Conservation (phyloP, 1,140 invertebrate species). For the Macrotrachela quadricornifera region DNA sequence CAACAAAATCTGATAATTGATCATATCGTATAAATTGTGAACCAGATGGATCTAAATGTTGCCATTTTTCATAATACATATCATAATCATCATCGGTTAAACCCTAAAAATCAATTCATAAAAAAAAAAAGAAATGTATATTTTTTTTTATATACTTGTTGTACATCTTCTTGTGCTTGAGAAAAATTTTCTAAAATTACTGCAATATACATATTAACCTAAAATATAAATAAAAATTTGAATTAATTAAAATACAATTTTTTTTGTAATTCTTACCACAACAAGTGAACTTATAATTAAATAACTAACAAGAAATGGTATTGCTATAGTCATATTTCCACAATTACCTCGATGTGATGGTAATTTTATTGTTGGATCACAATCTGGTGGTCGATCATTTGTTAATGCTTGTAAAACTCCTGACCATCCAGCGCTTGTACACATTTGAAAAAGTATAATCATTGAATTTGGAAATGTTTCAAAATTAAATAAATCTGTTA, state of each 20-base stretch:
- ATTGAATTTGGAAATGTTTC: slow-evolving; percentile 94
- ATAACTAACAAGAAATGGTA: slow-evolving; percentile 77
- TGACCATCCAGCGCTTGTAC: slow-evolving; percentile 90
- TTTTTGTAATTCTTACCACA: slow-evolving; percentile 40
- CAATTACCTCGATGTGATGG: slow-evolving; percentile 64
- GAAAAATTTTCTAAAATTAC: slow-evolving; percentile 97
- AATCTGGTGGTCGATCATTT: slow-evolving; percentile 54
- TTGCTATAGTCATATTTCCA: slow-evolving; percentile 69
- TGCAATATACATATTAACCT: slow-evolving; percentile 95
- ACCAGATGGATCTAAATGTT: slow-evolving; percentile 86
- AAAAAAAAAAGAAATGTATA: background rate
- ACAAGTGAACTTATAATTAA: slow-evolving; percentile 92
- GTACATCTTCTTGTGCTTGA: slow-evolving; percentile 88
- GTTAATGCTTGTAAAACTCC: slow-evolving; percentile 85
- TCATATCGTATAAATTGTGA: slow-evolving; percentile 86
- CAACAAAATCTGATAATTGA: slow-evolving; percentile 74
- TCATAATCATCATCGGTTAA: slow-evolving; percentile 95
- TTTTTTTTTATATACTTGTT: slow-evolving; percentile 47
- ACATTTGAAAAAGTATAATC: slow-evolving; percentile 94
- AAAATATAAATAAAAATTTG: too few relatives aligned
- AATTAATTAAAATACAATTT: too few relatives aligned
- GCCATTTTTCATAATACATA: slow-evolving; percentile 99
- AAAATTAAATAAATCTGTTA: slow-evolving; percentile 93
- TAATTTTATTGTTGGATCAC: slow-evolving; percentile 39
- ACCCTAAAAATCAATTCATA: background rate